A percentile compares a stretch with the other conserved stretches of the same genome.
Conservation (phyloP, 2,797 vertebrate species). For the Liasis olivaceus region DNA sequence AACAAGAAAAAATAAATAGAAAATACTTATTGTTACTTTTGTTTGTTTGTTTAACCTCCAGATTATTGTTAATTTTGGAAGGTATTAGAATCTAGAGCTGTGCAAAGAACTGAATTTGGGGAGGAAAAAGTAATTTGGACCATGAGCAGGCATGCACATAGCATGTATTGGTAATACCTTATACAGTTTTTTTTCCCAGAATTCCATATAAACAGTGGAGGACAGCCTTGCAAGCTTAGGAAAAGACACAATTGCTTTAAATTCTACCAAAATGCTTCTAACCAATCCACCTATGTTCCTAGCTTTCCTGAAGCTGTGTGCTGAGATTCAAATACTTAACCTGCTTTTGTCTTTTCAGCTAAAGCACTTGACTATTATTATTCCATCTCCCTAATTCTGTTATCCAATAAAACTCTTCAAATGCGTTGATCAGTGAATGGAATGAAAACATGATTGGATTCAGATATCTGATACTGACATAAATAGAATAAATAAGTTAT, state of each 20-base stretch:
- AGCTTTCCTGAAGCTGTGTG: slow-evolving; percentile 38
- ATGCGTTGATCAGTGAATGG: background rate
- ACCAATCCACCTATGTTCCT: background rate
- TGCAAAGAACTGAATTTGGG: background rate
- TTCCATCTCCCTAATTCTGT: background rate
- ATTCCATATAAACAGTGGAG: background rate
- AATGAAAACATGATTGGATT: background rate
- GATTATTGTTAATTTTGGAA: slow-evolving; percentile 39
- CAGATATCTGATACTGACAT: background rate
- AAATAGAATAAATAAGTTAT: background rate
- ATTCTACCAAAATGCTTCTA: background rate
- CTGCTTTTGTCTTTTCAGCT: slow-evolving; percentile 14
- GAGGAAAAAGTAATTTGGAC: background rate
- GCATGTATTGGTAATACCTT: background rate
- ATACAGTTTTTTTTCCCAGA: background rate
- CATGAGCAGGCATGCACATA: background rate
- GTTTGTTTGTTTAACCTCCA: slow-evolving; percentile 4
- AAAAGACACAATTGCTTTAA: slow-evolving; percentile 31
- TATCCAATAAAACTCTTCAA: background rate
- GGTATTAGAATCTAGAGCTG: slow-evolving; percentile 50
- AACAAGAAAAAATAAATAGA: background rate
- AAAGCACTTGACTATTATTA: slow-evolving; percentile 25
- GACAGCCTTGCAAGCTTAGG: background rate
- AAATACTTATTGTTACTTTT: background rate
- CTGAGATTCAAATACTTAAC: slow-evolving; percentile 46